Conservation (phyloP, 1,140 invertebrate genomes). For the Ceratosolen fusciceps region DNA sequence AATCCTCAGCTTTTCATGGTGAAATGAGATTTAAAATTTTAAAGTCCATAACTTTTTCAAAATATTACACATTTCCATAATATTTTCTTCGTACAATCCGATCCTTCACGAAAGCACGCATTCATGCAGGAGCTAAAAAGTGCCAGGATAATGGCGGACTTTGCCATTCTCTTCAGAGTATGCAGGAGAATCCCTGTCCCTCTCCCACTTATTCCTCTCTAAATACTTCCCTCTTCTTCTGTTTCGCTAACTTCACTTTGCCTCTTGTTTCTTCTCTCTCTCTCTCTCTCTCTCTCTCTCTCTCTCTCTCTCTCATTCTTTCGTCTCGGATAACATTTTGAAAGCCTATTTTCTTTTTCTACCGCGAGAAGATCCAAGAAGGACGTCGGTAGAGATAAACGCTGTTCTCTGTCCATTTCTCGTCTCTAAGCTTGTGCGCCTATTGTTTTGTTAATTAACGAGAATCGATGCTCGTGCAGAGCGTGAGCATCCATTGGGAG, state of each 20-base stretch:
- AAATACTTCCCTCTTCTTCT: background rate
- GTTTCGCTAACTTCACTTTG: background rate
- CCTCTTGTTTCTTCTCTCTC: constrained; percentile 4
- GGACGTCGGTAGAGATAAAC: background rate
- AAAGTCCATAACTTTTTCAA: background rate
- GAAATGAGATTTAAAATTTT: too few species aligned
- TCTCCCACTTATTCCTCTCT: background rate
- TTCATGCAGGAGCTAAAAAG: background rate
- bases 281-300: background rate
- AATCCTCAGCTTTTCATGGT: too few species aligned
- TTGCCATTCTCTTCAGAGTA: constrained; percentile 5
- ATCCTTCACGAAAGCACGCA: background rate
- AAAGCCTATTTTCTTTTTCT: constrained; percentile 2
- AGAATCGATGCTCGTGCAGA: constrained; percentile 15
- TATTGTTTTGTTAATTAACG: constrained; percentile 44
- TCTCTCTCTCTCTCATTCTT: background rate
- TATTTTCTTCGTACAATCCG: background rate
- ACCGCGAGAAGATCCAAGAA: constrained; percentile 12
- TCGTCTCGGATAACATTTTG: background rate
- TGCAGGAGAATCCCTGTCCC: constrained; percentile 45
- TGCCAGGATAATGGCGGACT: constrained; percentile 24
- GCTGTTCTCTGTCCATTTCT: constrained; percentile 10
- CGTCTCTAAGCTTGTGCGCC: constrained; percentile 1
- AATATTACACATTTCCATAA: background rate
- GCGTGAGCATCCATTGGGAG: background rate